Conservation (phyloP, 2,888 invertebrate species). For the Halocaridina rubra region DNA sequence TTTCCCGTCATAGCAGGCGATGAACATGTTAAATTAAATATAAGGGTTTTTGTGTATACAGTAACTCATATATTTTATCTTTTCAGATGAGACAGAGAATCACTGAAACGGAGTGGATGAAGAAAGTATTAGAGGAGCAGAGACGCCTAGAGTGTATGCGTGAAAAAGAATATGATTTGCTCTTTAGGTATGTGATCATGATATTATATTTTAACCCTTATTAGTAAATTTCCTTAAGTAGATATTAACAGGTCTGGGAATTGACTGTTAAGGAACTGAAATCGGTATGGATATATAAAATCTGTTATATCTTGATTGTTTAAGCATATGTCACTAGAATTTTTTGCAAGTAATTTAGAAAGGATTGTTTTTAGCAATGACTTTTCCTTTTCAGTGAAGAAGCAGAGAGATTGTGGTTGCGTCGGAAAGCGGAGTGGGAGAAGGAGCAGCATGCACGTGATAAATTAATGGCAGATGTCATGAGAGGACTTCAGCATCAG, state of each 20-base stretch:
- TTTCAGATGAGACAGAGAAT: constrained; percentile 36
- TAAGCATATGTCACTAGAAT: too few relatives aligned
- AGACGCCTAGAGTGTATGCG: constrained; percentile 45
- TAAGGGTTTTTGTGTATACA: too few relatives aligned
- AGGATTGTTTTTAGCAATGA: too few relatives aligned
- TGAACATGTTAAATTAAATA: neutral
- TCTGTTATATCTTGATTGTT: too few relatives aligned
- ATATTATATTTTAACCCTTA: too few relatives aligned
- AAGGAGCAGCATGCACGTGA: constrained; percentile 61
- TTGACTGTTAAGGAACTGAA: too few relatives aligned
- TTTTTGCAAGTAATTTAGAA: too few relatives aligned
- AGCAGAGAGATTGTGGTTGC: constrained; percentile 58
- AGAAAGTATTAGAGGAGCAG: constrained; percentile 51
- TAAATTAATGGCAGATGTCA: constrained; percentile 53
- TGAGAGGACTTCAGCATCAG: constrained; percentile 55
- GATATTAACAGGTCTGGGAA: too few relatives aligned
- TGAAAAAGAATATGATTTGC: constrained; percentile 58
- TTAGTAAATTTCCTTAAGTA: too few relatives aligned
- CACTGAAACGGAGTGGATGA: constrained; percentile 44
- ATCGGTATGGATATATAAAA: too few relatives aligned
- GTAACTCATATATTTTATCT: neutral
- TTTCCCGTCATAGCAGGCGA: too few relatives aligned
- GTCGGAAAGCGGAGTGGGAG: constrained; percentile 55
- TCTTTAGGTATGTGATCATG: constrained; percentile 62
- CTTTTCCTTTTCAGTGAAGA: constrained; percentile 39